phyloP scores from a whole-genome alignment of 2,888 invertebrate genomes.

The Schizotus pectinicornis region DNA sequence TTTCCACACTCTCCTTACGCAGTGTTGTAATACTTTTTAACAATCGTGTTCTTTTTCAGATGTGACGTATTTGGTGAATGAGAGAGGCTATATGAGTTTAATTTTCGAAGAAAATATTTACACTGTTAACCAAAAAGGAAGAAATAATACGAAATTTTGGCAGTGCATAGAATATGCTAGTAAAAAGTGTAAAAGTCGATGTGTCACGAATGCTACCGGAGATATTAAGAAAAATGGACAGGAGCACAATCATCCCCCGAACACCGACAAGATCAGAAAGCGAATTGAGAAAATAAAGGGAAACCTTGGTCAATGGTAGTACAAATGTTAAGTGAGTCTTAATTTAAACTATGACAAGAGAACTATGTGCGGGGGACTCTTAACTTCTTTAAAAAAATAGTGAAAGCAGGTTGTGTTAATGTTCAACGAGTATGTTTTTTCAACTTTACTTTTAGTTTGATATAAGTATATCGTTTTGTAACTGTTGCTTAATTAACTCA shows the following conservation, averaged over 20 bases:
- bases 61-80: constrained; percentile 29
- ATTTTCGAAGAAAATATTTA: constrained; percentile 24
- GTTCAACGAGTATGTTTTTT: too few species aligned
- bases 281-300: neutral
- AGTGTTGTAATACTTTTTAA: too few species aligned
- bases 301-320: neutral
- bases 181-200: neutral
- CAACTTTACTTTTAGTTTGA: too few species aligned
- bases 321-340: too few species aligned
- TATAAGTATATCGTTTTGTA: too few species aligned
- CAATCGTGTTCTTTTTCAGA: constrained; percentile 22
- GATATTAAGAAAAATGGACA: neutral
- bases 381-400: too few species aligned
- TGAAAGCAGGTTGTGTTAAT: too few species aligned
- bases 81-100: constrained; percentile 35
- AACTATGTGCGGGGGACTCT: too few species aligned
- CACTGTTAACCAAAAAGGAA: neutral
- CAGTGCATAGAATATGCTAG: neutral
- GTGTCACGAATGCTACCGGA: neutral
- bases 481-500: too few species aligned
- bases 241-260: constrained; percentile 3
- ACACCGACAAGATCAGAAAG: neutral
- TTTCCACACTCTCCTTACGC: too few species aligned
- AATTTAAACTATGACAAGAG: too few species aligned
- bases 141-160: too few species aligned